These are phyloP conservation scores for Troides oblongomaculatus DNA, from an alignment of 2,888 invertebrate species.

Conservation along the genomic window DNA sequence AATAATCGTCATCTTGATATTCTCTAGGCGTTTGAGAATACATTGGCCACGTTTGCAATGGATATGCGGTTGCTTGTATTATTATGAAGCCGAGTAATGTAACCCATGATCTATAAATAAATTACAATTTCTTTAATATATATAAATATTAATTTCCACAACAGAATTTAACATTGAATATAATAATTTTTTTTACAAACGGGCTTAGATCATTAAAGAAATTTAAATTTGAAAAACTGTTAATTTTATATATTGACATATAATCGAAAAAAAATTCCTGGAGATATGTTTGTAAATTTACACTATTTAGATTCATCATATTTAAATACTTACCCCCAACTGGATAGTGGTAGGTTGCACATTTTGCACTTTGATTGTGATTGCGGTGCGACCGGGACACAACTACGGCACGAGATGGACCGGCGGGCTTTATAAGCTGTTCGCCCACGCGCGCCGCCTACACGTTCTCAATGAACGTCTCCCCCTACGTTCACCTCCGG, in stretches of 20 bases:
- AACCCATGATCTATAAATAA: conserved; percentile 57
- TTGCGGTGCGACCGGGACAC: conserved; percentile 53
- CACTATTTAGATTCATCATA: background rate
- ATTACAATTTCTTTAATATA: background rate
- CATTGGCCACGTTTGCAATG: conserved; percentile 68
- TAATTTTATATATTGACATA: too few species aligned
- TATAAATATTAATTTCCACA: background rate
- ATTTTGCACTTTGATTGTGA: conserved; percentile 55
- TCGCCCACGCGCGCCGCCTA: conserved; percentile 81
- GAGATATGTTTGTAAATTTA: background rate
- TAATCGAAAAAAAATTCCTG: background rate
- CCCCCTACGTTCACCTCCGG: conserved; percentile 43
- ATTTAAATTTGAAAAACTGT: too few species aligned
- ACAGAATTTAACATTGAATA: too few species aligned
- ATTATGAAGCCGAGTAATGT: conserved; percentile 74
- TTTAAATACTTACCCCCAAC: conserved; percentile 57
- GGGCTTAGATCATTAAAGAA: too few species aligned
- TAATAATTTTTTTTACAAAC: too few species aligned
- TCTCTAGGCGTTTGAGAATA: conserved; percentile 76
- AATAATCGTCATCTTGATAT: conserved; percentile 79
- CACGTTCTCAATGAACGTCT: conserved; percentile 84
- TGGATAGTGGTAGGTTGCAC: conserved; percentile 62
- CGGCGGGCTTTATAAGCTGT: conserved; percentile 67
- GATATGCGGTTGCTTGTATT: conserved; percentile 67
- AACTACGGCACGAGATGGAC: conserved; percentile 66